These are phyloP conservation scores for Bombus sylvicola DNA, from an alignment of 1,140 invertebrate genomes.

Conservation along the genomic window DNA sequence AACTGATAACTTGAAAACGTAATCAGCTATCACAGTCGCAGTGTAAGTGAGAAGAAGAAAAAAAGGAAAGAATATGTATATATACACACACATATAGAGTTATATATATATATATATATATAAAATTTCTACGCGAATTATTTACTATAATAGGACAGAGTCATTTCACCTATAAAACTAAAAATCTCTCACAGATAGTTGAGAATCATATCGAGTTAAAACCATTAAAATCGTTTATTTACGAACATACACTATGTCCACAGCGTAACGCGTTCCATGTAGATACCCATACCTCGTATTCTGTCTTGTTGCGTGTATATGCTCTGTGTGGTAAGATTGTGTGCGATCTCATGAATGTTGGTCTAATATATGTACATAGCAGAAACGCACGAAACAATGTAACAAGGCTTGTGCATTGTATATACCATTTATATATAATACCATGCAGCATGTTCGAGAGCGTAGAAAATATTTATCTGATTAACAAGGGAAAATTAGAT, in stretches of 20 bases:
- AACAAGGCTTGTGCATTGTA: constrained; percentile 12
- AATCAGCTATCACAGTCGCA: constrained; percentile 31
- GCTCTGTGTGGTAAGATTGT: not conserved
- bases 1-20: constrained; percentile 41
- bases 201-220: constrained; percentile 18
- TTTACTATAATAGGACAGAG: constrained; percentile 1
- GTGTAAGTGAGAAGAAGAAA: constrained; percentile 2
- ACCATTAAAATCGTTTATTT: constrained; percentile 45
- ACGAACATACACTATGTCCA: constrained; percentile 31
- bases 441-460: not conserved
- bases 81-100: not conserved
- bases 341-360: constrained; percentile 41
- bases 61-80: not conserved
- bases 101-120: not conserved
- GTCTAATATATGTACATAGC: not conserved
- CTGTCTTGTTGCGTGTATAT: constrained; percentile 31
- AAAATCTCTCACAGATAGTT: constrained; percentile 19
- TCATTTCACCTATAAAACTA: constrained; percentile 11
- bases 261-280: constrained; percentile 36
- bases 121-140: constrained; percentile 2
- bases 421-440: not conserved
- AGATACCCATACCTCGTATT: constrained; percentile 39
- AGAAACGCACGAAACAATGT: constrained; percentile 28
- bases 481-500: not conserved
- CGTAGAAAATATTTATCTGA: not conserved